Percentiles rank a stretch among this genome's conserved stretches.
phyloP scores from a whole-genome alignment of 2,888 invertebrate genomes.

The Tipula helvola region DNA sequence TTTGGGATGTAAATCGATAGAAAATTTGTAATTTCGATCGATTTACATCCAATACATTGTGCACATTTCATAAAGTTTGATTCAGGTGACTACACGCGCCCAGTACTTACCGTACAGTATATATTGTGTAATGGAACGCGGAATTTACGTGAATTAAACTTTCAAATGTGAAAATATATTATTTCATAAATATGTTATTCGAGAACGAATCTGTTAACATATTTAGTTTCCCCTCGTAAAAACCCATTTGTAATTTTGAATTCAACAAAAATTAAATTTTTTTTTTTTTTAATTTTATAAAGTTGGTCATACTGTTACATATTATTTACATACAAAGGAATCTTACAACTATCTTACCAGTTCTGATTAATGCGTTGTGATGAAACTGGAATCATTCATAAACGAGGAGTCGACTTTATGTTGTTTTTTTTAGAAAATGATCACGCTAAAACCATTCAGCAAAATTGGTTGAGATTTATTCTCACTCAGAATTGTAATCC shows the following conservation, averaged over 20 bases:
- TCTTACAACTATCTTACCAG: neutral
- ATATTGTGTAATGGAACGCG: neutral
- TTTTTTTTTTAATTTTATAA: neutral
- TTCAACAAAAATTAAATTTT: neutral
- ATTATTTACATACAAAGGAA: neutral
- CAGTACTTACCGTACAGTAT: neutral
- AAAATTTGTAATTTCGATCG: neutral
- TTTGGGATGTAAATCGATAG: slow-evolving; percentile 1
- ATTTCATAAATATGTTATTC: neutral
- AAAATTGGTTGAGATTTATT: too few species aligned
- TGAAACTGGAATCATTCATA: neutral
- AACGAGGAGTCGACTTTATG: neutral
- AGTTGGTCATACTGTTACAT: neutral
- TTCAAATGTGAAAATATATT: neutral
- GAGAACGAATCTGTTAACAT: neutral
- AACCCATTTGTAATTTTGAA: neutral
- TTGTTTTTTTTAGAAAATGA: too few species aligned
- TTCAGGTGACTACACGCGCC: neutral
- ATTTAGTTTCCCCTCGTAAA: neutral
- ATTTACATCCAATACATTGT: neutral
- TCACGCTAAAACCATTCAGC: too few species aligned
- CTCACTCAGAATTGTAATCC: too few species aligned
- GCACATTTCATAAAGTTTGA: neutral
- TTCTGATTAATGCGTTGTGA: neutral
- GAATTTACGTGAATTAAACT: neutral